Conservation (phyloP, 2,797 vertebrate species). For the Semaprochilodus insignis region DNA sequence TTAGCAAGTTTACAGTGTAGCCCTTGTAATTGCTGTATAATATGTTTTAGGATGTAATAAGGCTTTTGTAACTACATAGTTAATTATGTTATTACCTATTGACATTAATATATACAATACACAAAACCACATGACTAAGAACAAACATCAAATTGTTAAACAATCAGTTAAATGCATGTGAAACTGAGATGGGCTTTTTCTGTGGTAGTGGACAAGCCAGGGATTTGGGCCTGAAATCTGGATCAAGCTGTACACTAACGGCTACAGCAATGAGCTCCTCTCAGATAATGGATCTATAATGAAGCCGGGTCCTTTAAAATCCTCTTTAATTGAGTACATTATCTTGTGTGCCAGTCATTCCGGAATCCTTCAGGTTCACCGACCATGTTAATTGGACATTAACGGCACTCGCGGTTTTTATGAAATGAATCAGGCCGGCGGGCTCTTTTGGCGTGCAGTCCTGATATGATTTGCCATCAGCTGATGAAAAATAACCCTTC, state of each 20-base stretch:
- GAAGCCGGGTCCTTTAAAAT: constrained; percentile 57
- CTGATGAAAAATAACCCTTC: constrained; percentile 25
- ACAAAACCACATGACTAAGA: neutral
- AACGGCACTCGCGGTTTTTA: constrained; percentile 59
- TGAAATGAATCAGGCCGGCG: constrained; percentile 2
- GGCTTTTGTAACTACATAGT: no score
- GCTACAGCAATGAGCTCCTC: constrained; percentile 47
- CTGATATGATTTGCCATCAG: constrained; percentile 35
- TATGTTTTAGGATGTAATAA: no score
- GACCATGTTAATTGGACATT: constrained; percentile 71
- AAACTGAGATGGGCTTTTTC: neutral
- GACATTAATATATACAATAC: neutral
- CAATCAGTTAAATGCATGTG: neutral
- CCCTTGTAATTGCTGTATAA: no score
- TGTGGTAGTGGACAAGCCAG: neutral
- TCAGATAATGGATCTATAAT: constrained; percentile 60
- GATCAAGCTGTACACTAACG: constrained; percentile 24
- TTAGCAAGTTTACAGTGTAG: no score
- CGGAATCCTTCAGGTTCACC: constrained; percentile 64
- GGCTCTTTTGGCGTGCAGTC: constrained; percentile 23
- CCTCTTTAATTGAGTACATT: constrained; percentile 64
- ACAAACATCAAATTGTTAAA: neutral
- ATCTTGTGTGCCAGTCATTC: constrained; percentile 58
- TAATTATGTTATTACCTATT: no score
- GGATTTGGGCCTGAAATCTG: neutral